Conservation (phyloP, 2,888 invertebrate genomes). For the Apodemia mormo region DNA sequence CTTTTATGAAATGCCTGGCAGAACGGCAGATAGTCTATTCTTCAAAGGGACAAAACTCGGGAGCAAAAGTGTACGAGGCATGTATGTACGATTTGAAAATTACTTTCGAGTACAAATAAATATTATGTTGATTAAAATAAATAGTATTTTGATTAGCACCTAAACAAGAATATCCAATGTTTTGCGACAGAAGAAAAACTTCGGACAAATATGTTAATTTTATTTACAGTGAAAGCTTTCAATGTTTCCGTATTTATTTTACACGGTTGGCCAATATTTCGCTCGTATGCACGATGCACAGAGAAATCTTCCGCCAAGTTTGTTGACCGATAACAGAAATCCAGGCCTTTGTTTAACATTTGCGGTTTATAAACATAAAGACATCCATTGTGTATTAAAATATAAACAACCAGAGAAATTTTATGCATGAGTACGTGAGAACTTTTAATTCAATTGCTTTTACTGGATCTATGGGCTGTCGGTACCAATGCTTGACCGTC, state of each 20-base stretch:
- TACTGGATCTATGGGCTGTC: background rate
- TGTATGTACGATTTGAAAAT: too few species aligned
- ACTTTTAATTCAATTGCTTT: background rate
- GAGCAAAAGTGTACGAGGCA: too few species aligned
- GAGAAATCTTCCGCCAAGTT: conserved; percentile 21
- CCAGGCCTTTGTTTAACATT: conserved; percentile 21
- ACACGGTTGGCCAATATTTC: background rate
- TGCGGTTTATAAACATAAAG: background rate
- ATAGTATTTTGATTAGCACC: background rate
- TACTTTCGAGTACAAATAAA: background rate
- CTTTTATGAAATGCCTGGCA: too few species aligned
- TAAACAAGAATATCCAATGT: background rate
- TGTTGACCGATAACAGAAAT: conserved; percentile 27
- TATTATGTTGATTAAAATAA: too few species aligned
- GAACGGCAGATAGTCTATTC: too few species aligned
- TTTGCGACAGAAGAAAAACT: background rate
- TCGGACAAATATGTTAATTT: conserved; percentile 10
- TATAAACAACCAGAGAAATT: background rate
- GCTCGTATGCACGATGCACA: background rate
- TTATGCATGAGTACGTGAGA: background rate
- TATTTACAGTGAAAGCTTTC: conserved; percentile 26
- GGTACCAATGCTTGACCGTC: background rate
- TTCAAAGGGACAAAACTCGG: too few species aligned
- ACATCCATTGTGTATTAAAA: background rate
- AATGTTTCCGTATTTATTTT: conserved; percentile 8